These are phyloP conservation scores for Bombus confusus DNA, from an alignment of 1,140 invertebrate genomes.

Conservation along the genomic window DNA sequence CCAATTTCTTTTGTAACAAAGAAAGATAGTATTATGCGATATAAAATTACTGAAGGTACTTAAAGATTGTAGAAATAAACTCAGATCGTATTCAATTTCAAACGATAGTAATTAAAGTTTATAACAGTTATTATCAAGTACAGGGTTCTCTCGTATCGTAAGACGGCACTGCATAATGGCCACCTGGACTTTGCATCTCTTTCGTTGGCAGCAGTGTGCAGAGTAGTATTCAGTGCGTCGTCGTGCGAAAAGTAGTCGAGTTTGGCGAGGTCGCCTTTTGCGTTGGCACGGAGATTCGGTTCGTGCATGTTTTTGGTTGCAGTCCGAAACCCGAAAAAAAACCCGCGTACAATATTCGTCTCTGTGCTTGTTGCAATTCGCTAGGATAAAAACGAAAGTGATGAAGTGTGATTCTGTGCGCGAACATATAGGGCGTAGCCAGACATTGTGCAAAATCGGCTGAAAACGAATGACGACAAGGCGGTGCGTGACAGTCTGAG, in stretches of 20 bases:
- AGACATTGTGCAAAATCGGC: slow-evolving; percentile 47
- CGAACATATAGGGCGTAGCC: slow-evolving; percentile 51
- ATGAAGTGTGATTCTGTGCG: slow-evolving; percentile 42
- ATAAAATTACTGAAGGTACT: background rate
- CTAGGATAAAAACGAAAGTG: slow-evolving; percentile 15
- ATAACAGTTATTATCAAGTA: background rate
- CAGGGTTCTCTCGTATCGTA: background rate
- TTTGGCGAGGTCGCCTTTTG: slow-evolving; percentile 64
- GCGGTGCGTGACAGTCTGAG: slow-evolving; percentile 49
- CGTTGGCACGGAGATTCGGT: slow-evolving; percentile 46
- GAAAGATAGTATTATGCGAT: background rate
- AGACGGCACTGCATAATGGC: slow-evolving; percentile 19
- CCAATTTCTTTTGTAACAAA: background rate
- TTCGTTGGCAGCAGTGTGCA: slow-evolving; percentile 61
- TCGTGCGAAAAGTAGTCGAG: slow-evolving; percentile 68
- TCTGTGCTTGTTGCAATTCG: background rate
- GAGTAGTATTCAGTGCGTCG: slow-evolving; percentile 63
- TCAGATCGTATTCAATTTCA: background rate
- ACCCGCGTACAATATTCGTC: background rate
- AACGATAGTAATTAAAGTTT: background rate
- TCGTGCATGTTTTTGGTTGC: slow-evolving; percentile 40
- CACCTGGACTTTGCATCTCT: slow-evolving; percentile 37
- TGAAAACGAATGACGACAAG: slow-evolving; percentile 54
- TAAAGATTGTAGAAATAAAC: background rate
- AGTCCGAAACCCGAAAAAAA: background rate